These are phyloP conservation scores for Zingel zingel DNA, from an alignment of 2,113 vertebrate genomes.

Conservation along the genomic window DNA sequence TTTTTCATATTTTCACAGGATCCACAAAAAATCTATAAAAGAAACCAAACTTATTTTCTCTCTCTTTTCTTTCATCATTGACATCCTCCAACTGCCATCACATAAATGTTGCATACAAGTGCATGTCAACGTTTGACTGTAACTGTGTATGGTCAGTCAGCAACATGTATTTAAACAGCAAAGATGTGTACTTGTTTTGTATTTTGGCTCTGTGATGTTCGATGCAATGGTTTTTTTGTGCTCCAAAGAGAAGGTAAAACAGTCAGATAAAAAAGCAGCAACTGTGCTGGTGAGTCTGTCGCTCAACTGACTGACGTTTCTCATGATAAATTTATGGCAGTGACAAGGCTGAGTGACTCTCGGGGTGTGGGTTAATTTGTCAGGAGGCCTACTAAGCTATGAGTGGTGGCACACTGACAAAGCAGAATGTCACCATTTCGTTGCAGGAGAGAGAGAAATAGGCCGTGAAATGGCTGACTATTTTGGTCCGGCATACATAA, in stretches of 20 bases:
- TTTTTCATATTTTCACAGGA: not conserved
- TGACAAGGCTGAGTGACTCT: conserved; percentile 75
- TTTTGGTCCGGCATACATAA: conserved; percentile 32
- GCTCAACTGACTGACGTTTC: conserved; percentile 62
- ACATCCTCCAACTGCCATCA: not conserved
- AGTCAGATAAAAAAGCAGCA: conserved; percentile 7
- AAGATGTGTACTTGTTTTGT: not conserved
- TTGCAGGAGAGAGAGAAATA: conserved; percentile 62
- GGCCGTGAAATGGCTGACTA: conserved; percentile 73
- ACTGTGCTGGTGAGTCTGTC: conserved; percentile 43
- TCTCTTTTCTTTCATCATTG: not conserved
- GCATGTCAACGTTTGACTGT: not conserved
- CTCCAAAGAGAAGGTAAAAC: conserved; percentile 20
- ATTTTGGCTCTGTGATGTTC: not conserved
- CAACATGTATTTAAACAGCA: not conserved
- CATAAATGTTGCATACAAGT: not conserved
- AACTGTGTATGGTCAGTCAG: not conserved
- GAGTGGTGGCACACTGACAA: conserved; percentile 67
- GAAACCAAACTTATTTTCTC: not conserved
- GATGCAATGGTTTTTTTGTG: not conserved
- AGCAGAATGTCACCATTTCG: conserved; percentile 73
- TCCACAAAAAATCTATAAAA: not conserved
- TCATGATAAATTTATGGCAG: conserved; percentile 79
- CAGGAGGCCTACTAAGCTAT: conserved; percentile 71
- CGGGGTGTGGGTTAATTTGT: conserved; percentile 75